Base-by-base conservation (phyloP, 2,113 vertebrate species). In the Rallus limicola region DNA sequence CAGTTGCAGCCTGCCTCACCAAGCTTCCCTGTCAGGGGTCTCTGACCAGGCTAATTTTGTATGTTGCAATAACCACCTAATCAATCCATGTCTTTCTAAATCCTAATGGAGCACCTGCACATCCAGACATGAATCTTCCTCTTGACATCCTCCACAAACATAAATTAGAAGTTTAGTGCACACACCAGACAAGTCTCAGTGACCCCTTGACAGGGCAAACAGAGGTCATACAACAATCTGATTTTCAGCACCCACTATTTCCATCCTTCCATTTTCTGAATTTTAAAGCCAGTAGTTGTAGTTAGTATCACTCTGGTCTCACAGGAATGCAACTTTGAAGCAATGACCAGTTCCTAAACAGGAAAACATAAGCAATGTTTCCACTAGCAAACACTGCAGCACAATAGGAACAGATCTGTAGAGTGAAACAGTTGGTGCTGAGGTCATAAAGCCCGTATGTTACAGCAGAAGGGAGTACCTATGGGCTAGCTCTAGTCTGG, bases 101-200 rank as follows among this genome's bases (percentile, higher is more conserved):
- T 38, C 91, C 60, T 95, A 96, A 95, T 91, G 77, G 89, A 96
- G 92, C 94, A 96, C 91, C 95, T 96, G 96, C 89, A 96, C 91
- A 97, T 89, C 83, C 83, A 92, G 88, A 76, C 86, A 96, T 96
- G 94, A 96, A 95, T 97, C 96, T 97, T 95, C 74, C 42, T 91
- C 53, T 58, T 95, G 96, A 93, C 96, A 92, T 89, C 62, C 94
- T 87, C 83, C 48, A 82, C 92, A 82, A 79, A 79, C 86, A 97
- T 96, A 96, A 97, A 96, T 97, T 86, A 95, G 86, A 92, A 91
- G 92, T 86, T 88, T 60, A 97, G 94, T 86, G 89, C 83, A 82
- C 26, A 31, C 74, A 93, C 38, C 38, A 93, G 96, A 92, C 95
- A 95, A 78, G 80, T 53, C 91, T 79, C 83, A n/a, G 34, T 92